Evolutionary conservation across 2,888 invertebrate species (phyloP), one percentile per base, ranked within the genome.

Genomic region (Harmothoe impar): DNA sequence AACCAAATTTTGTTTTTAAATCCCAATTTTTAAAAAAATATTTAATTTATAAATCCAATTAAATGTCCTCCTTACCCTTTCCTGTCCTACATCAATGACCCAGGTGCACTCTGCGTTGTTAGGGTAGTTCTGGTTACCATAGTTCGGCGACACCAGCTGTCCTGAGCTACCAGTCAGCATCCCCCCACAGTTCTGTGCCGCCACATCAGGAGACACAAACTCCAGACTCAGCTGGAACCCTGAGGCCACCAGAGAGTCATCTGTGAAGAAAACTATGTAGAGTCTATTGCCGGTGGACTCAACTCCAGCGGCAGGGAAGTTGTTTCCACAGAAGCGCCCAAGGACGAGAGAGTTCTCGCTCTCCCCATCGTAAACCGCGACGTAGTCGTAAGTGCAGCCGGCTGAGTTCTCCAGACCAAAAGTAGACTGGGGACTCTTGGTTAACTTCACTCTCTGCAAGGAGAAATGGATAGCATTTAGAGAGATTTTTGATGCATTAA

Each of bases 341-440:
- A 86, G 52, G 52, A 86, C 52, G 1, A 29, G 29, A 25, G 29
- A 3, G 86, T 86, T 52, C 5, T 3, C 54, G 31, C 10, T 31
- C 17, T 56, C 54, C 29, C 86, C 86, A 29, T 86, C 86, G 29
- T 86, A 31, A 1, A 86, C 86, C 10, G 54, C 86, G n/a, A 86
- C 52, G 29, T 23, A 86, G 86, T 86, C 86, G 54, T 86, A 86
- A 3, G n/a, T 7, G 29, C 86, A 86, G 54, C 54, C 86, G 29
- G 23, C 54, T 3, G 25, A 52, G 10, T n/a, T 12, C 86, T 86
- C 86, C 10, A 86, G 17, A 7, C 33, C n/a, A 52, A 86, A 86
- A 3, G 25, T 25, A 0, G 54, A 52, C 25, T 25, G 62, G n/a
- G 62, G 62, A n/a, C 7, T 3, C 29, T 29, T 35, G 20, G 20